A percentile compares a stretch with the other conserved stretches of the same genome.
phyloP scores from a whole-genome alignment of 2,888 invertebrate species.

The Poecilus cupreus region DNA sequence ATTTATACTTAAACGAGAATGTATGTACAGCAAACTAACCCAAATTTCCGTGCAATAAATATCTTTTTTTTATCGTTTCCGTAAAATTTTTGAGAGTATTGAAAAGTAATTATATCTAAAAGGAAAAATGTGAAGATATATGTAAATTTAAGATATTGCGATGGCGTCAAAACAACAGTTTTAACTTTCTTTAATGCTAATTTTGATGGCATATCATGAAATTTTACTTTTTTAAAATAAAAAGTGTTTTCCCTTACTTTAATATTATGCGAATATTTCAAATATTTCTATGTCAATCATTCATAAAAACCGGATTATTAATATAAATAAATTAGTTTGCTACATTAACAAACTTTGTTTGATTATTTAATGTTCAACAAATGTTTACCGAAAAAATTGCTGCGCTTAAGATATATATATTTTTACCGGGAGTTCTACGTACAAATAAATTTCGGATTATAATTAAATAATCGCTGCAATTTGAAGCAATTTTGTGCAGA shows the following conservation, averaged over 20 bases:
- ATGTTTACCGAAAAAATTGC: no score
- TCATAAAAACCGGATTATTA: no score
- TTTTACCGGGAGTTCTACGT: no score
- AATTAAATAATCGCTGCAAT: no score
- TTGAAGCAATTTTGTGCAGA: no score
- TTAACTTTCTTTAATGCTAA: slow-evolving; percentile 43
- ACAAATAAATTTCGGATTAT: no score
- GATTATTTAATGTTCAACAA: no score
- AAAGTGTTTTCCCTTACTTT: not conserved
- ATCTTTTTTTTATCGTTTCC: not conserved
- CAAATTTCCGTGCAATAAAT: not conserved
- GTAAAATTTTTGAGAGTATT: not conserved
- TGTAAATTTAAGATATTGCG: slow-evolving; percentile 24
- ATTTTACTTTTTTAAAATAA: slow-evolving; percentile 35
- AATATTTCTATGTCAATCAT: not conserved
- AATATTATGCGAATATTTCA: not conserved
- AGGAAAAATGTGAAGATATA: not conserved
- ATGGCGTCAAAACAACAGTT: not conserved
- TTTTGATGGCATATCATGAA: slow-evolving; percentile 6
- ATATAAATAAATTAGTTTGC: no score
- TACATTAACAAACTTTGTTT: no score
- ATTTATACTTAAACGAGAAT: not conserved
- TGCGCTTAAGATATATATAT: no score
- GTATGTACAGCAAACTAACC: not conserved
- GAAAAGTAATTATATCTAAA: not conserved